phyloP scores from a whole-genome alignment of 92 coral and sea anemone species.

The Micromussa lordhowensis region DNA sequence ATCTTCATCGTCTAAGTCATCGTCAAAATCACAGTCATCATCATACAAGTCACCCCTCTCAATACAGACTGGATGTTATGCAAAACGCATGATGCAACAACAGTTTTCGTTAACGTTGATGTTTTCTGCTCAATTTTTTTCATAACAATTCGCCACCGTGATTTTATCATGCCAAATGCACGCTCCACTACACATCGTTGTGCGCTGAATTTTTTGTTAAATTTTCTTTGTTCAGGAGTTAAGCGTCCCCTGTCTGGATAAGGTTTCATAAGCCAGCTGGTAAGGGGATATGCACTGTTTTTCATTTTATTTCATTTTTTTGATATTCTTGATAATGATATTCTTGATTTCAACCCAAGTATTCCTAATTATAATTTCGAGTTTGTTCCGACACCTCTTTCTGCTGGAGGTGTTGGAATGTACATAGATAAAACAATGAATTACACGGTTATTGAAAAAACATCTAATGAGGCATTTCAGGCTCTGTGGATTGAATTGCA shows the following conservation, averaged over 20 bases:
- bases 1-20: slow-evolving; percentile 21
- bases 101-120: slow-evolving; percentile 28
- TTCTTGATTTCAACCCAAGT: too few species aligned
- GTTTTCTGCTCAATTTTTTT: slow-evolving; percentile 50
- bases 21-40: slow-evolving; percentile 39
- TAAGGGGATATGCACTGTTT: slow-evolving; percentile 65
- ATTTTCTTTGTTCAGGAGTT: slow-evolving; percentile 24
- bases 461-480: too few species aligned
- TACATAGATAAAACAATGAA: too few species aligned
- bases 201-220: slow-evolving; percentile 44
- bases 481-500: too few species aligned
- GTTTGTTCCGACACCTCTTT: too few species aligned
- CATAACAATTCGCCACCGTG: slow-evolving; percentile 48
- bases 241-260: slow-evolving; percentile 43
- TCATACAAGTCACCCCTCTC: slow-evolving; percentile 42
- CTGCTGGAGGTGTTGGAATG: too few species aligned
- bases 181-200: slow-evolving; percentile 45
- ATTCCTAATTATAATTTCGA: too few species aligned
- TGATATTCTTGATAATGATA: too few species aligned
- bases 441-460: too few species aligned
- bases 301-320: too few species aligned
- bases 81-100: slow-evolving; percentile 38
- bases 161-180: slow-evolving; percentile 56
- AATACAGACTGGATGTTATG: slow-evolving; percentile 46
- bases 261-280: slow-evolving; percentile 58